A percentile compares a stretch with the other conserved stretches of the same genome.
Conservation (phyloP, 2,888 invertebrate genomes). For the Leptodirus hochenwartii region DNA sequence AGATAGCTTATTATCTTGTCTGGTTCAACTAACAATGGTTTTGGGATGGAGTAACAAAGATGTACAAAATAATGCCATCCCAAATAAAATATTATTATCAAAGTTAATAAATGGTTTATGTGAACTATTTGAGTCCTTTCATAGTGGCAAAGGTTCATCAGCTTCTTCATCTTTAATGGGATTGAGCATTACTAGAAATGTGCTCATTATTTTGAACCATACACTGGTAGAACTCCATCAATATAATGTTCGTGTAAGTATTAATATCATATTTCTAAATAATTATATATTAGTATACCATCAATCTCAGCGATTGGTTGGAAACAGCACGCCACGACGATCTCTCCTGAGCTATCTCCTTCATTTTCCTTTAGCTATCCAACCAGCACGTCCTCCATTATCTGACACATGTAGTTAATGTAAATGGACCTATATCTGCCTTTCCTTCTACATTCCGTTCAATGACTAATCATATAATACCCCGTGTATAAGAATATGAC, state of each 20-base stretch:
- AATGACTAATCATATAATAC: no score
- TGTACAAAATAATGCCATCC: conserved; percentile 13
- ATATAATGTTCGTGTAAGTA: conserved; percentile 24
- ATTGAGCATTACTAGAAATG: conserved; percentile 32
- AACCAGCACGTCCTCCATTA: no score
- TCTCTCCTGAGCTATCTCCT: no score
- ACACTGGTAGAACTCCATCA: conserved; percentile 30
- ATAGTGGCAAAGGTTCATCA: conserved; percentile 28
- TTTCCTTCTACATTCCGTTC: no score
- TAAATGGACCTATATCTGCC: no score
- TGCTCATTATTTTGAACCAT: conserved; percentile 33
- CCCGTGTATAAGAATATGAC: no score
- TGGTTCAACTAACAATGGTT: conserved; percentile 30
- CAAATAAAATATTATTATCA: conserved; percentile 21
- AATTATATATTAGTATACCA: no score
- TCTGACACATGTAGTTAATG: no score
- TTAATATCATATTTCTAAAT: conserved; percentile 7
- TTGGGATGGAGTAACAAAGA: conserved; percentile 28
- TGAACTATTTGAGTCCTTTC: conserved; percentile 33
- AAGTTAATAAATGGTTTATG: conserved; percentile 27
- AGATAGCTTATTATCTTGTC: conserved; percentile 29
- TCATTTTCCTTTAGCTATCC: no score
- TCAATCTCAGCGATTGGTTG: no score
- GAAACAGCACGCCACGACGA: no score
- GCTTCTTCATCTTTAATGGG: conserved; percentile 35